These are phyloP conservation scores for Apotomis turbidana DNA, from an alignment of 2,888 invertebrate genomes.

Conservation along the genomic window DNA sequence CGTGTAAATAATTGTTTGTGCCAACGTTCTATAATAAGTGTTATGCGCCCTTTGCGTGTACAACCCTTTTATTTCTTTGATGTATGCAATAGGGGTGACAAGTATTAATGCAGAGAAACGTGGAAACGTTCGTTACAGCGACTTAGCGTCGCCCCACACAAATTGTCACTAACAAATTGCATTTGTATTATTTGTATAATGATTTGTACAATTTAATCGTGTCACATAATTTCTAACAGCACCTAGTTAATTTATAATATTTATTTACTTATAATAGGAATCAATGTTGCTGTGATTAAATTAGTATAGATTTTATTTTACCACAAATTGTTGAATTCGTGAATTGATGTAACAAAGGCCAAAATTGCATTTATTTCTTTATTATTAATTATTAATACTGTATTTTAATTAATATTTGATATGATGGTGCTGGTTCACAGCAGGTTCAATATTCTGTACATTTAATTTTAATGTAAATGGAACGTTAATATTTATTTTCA, in stretches of 20 bases:
- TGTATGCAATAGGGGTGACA: slow-evolving; percentile 79
- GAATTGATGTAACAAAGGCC: slow-evolving; percentile 19
- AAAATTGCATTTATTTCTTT: slow-evolving; percentile 36
- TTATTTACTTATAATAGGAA: slow-evolving; percentile 67
- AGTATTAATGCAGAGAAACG: slow-evolving; percentile 76
- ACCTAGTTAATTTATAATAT: slow-evolving; percentile 73
- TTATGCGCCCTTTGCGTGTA: slow-evolving; percentile 73
- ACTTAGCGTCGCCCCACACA: slow-evolving; percentile 74
- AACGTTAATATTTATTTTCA: slow-evolving; percentile 68
- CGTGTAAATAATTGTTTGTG: slow-evolving; percentile 78
- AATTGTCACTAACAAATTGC: slow-evolving; percentile 73
- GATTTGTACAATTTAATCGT: slow-evolving; percentile 49
- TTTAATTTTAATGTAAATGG: slow-evolving; percentile 31
- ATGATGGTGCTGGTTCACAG: slow-evolving; percentile 37
- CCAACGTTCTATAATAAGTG: slow-evolving; percentile 80
- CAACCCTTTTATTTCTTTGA: slow-evolving; percentile 82
- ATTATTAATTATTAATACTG: not conserved
- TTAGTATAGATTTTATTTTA: slow-evolving; percentile 68
- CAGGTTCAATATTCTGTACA: slow-evolving; percentile 36
- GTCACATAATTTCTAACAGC: slow-evolving; percentile 55
- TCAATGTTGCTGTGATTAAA: slow-evolving; percentile 74
- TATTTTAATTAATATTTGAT: slow-evolving; percentile 17
- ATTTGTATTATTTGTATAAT: slow-evolving; percentile 74
- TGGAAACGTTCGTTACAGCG: slow-evolving; percentile 75
- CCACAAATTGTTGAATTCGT: slow-evolving; percentile 46